phyloP scores from a whole-genome alignment of 2,888 invertebrate species.

The Tetanocera ferruginea region DNA sequence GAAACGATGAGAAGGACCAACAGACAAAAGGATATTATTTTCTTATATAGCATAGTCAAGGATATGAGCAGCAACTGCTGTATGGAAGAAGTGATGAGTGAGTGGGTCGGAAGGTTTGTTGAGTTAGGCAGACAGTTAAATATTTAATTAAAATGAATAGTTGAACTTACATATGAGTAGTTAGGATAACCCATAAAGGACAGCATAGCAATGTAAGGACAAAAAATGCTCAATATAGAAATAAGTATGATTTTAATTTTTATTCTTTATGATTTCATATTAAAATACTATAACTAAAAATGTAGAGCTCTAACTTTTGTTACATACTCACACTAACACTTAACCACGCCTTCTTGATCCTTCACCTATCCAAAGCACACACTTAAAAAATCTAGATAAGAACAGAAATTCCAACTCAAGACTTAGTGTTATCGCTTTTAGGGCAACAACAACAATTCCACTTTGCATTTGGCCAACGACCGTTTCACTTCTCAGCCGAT shows the following conservation, averaged over 20 bases:
- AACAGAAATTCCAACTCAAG: slow-evolving; percentile 70
- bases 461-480: slow-evolving; percentile 90
- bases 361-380: background rate
- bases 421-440: slow-evolving; percentile 90
- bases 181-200: background rate
- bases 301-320: background rate
- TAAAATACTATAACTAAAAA: background rate
- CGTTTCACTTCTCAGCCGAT: slow-evolving; percentile 89
- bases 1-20: background rate
- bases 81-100: background rate
- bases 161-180: background rate
- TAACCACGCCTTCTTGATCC: background rate
- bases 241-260: background rate
- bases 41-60: slow-evolving; percentile 55
- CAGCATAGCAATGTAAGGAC: background rate
- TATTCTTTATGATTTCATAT: background rate
- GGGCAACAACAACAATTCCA: slow-evolving; percentile 97
- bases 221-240: background rate
- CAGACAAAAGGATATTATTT: slow-evolving; percentile 64
- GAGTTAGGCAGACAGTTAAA: slow-evolving; percentile 23
- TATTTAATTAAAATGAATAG: slow-evolving; percentile 30
- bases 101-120: background rate
- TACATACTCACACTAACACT: background rate
- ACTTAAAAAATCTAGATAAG: slow-evolving; percentile 57
- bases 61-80: background rate